A percentile compares a stretch with the other conserved stretches of the same genome.
Evolutionary conservation across 2,888 invertebrate species (phyloP).

Genomic region (Leucophora obtusa): DNA sequence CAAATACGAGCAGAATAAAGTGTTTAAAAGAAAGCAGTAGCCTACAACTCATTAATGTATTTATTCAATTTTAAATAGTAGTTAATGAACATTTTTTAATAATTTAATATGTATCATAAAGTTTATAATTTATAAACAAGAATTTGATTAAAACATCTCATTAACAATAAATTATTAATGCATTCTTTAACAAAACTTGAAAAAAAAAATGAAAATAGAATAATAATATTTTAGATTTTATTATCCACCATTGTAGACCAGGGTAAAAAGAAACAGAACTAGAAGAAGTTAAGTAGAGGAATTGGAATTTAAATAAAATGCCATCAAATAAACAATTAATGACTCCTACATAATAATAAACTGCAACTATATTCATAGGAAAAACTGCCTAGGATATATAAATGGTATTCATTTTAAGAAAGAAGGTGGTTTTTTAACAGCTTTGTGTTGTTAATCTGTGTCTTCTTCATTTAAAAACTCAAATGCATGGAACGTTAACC

Average conservation of each 20-base stretch:
- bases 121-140: slow-evolving; percentile 11
- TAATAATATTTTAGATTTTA: not conserved
- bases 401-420: not conserved
- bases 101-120: slow-evolving; percentile 5
- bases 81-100: not conserved
- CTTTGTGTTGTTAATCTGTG: not conserved
- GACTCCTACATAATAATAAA: not conserved
- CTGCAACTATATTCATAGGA: not conserved
- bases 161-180: not conserved
- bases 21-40: not conserved
- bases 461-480: slow-evolving; percentile 20
- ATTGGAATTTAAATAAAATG: slow-evolving; percentile 20
- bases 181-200: not conserved
- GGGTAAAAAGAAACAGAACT: no score
- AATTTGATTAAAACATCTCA: not conserved
- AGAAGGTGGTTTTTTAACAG: not conserved
- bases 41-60: not conserved
- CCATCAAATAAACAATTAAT: slow-evolving; percentile 40
- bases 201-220: not conserved
- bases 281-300: no score
- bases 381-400: not conserved
- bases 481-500: slow-evolving; percentile 70
- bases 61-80: not conserved
- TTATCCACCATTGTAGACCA: not conserved
- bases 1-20: no score